Conservation (phyloP, 2,797 vertebrate species). For the Enteromius afrohamiltoni region DNA sequence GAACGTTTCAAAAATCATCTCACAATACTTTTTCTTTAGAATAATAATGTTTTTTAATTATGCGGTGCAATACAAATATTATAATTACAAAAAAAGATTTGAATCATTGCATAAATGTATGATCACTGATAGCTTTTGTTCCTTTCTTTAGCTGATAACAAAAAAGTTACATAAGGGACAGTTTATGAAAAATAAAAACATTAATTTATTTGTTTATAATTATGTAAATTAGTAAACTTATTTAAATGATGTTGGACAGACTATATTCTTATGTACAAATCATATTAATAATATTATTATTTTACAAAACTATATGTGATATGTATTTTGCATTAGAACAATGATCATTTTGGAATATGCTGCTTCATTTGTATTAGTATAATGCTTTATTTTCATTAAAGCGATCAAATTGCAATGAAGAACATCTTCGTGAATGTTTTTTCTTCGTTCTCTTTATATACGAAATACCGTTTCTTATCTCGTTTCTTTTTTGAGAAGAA, state of each 20-base stretch:
- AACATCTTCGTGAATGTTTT: no score
- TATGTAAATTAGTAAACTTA: no score
- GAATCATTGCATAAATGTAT: not conserved
- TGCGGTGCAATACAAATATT: not conserved
- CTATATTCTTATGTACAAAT: no score
- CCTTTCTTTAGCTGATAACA: not conserved
- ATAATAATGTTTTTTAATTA: not conserved
- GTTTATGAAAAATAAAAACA: no score
- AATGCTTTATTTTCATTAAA: not conserved
- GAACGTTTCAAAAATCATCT: not conserved
- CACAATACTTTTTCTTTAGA: not conserved
- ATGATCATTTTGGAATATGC: not conserved
- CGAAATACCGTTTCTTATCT: not conserved
- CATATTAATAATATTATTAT: no score
- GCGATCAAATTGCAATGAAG: not conserved
- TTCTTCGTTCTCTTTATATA: not conserved
- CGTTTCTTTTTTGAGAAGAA: not conserved
- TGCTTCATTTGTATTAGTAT: not conserved
- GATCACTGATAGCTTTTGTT: not conserved
- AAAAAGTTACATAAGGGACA: not conserved
- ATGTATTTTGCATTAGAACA: not conserved
- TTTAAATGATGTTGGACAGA: not conserved
- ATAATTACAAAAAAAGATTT: no score
- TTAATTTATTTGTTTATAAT: not conserved
- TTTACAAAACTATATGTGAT: not conserved